phyloP scores from a whole-genome alignment of 2,113 vertebrate genomes.

The Bujurquina vittata region DNA sequence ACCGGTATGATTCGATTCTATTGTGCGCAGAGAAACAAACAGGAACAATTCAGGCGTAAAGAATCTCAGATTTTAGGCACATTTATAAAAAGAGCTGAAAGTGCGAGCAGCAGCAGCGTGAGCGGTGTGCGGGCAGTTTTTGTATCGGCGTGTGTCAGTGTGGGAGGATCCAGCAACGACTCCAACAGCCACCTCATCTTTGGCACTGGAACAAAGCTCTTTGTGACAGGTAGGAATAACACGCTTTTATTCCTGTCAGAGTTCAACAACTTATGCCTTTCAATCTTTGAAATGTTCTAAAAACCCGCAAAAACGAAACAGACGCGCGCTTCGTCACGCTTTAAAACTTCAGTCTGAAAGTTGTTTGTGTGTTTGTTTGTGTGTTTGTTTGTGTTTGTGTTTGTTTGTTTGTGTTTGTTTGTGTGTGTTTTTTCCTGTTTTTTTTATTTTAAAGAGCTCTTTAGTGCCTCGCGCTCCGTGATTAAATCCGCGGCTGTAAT shows the following conservation, averaged over 20 bases:
- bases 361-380: not conserved
- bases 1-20: not conserved
- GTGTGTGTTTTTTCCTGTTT: not conserved
- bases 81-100: fast-evolving
- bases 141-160: not conserved
- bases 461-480: not conserved
- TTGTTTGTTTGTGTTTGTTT: too few relatives aligned
- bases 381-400: too few relatives aligned
- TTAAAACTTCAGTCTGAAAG: not conserved
- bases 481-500: not conserved
- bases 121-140: not conserved
- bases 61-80: not conserved
- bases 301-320: too few relatives aligned
- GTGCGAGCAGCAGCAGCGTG: not conserved
- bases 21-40: not conserved
- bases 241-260: not conserved
- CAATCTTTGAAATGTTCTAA: too few relatives aligned
- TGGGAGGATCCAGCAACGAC: fast-evolving
- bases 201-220: slow-evolving; percentile 5
- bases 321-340: not conserved
- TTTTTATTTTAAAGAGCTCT: not conserved
- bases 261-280: too few relatives aligned
- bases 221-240: not conserved
- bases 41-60: not conserved
- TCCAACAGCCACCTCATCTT: not conserved